phyloP scores from a whole-genome alignment of 2,888 invertebrate genomes.

The Cynaeus angustus region DNA sequence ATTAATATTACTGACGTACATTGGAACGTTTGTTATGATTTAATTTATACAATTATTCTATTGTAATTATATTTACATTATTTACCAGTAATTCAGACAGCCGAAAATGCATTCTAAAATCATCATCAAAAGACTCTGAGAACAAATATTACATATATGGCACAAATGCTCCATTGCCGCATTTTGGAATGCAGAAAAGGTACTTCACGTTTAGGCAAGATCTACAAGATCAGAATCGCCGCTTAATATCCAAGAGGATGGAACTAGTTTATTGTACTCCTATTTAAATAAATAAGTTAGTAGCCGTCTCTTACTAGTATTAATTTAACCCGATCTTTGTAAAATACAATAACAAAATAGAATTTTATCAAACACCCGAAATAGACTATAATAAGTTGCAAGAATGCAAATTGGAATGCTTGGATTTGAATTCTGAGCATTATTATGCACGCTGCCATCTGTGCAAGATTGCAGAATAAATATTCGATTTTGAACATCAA shows the following conservation, averaged over 20 bases:
- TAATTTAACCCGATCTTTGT: slow-evolving; percentile 21
- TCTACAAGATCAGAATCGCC: slow-evolving; percentile 19
- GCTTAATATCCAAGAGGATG: slow-evolving; percentile 35
- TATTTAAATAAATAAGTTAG: slow-evolving; percentile 34
- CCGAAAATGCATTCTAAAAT: slow-evolving; percentile 24
- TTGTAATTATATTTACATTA: slow-evolving; percentile 30
- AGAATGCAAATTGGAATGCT: slow-evolving; percentile 27
- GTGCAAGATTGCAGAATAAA: too few relatives aligned
- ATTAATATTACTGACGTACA: slow-evolving; percentile 36
- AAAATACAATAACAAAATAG: slow-evolving; percentile 41
- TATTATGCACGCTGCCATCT: too few relatives aligned
- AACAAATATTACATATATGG: slow-evolving; percentile 44
- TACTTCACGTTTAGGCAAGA: slow-evolving; percentile 36
- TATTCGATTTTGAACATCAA: too few relatives aligned
- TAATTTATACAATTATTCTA: slow-evolving; percentile 29
- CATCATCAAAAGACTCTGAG: slow-evolving; percentile 31
- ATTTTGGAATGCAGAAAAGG: slow-evolving; percentile 32
- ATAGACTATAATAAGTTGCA: slow-evolving; percentile 14
- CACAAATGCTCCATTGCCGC: slow-evolving; percentile 38
- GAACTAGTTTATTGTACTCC: slow-evolving; percentile 40
- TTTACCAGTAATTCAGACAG: slow-evolving; percentile 30
- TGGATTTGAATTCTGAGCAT: too few relatives aligned
- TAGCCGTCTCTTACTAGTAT: slow-evolving; percentile 26
- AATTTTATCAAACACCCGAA: slow-evolving; percentile 37
- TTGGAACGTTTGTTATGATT: slow-evolving; percentile 22